Conservation (phyloP, 2,888 invertebrate species). For the Phyto melanocephala region DNA sequence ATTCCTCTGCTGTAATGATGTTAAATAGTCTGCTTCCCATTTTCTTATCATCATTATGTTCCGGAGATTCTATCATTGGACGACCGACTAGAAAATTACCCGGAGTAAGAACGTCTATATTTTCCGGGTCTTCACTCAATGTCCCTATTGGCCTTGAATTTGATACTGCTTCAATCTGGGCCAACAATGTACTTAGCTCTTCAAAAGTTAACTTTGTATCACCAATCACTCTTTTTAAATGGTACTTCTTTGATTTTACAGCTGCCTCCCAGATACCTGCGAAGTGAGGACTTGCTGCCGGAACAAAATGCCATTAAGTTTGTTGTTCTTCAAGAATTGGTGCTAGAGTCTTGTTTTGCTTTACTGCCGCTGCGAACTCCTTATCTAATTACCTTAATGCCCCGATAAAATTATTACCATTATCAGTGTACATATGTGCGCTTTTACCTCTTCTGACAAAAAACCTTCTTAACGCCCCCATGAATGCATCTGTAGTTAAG, state of each 20-base stretch:
- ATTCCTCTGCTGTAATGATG: neutral
- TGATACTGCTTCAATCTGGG: too few relatives aligned
- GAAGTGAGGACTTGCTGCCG: neutral
- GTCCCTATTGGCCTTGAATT: too few relatives aligned
- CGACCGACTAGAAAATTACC: too few relatives aligned
- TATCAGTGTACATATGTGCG: neutral
- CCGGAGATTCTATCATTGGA: too few relatives aligned
- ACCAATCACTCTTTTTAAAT: too few relatives aligned
- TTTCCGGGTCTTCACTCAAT: too few relatives aligned
- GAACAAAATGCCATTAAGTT: too few relatives aligned
- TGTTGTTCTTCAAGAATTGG: neutral
- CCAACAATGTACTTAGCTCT: too few relatives aligned
- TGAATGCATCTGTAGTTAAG: conserved; percentile 46
- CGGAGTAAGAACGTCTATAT: too few relatives aligned
- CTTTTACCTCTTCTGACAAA: conserved; percentile 37
- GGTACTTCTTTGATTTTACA: too few relatives aligned
- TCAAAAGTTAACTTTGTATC: too few relatives aligned
- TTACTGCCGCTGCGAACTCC: neutral
- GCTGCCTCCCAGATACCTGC: neutral
- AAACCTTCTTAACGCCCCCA: conserved; percentile 45
- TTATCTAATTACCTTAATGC: neutral
- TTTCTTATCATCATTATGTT: too few relatives aligned
- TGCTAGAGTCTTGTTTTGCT: neutral
- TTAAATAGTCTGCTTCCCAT: neutral
- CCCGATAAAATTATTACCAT: neutral